Evolutionary conservation across 2,797 vertebrate genomes (phyloP).

Genomic region (Hozukius guyotensis): DNA sequence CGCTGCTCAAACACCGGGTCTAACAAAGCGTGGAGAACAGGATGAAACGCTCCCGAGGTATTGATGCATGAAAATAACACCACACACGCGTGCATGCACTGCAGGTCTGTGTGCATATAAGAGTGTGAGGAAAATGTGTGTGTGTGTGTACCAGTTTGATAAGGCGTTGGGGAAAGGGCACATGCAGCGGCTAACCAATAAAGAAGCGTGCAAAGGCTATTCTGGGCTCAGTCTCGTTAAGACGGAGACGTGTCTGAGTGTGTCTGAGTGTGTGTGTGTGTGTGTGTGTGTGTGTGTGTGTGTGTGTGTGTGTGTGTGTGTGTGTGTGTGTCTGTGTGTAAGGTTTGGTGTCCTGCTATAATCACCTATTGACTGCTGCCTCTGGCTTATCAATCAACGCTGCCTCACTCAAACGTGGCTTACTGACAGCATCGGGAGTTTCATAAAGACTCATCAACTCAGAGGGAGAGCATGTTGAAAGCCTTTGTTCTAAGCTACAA

Average conservation of each 20-base stretch:
- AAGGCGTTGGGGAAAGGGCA: slow-evolving; percentile 31
- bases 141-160: slow-evolving; percentile 9
- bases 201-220: background rate
- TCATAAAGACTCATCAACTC: background rate
- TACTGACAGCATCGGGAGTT: background rate
- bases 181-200: slow-evolving; percentile 18
- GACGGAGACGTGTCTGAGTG: background rate
- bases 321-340: background rate
- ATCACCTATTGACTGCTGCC: slow-evolving; percentile 31
- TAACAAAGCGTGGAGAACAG: slow-evolving; percentile 17
- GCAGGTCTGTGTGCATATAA: background rate
- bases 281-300: background rate
- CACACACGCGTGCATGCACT: background rate
- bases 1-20: slow-evolving; percentile 11
- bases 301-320: background rate
- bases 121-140: background rate
- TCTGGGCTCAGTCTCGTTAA: slow-evolving; percentile 16
- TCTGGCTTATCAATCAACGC: slow-evolving; percentile 24
- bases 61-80: slow-evolving; percentile 21
- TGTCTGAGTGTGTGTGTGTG: background rate
- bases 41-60: slow-evolving; percentile 9
- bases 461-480: too few relatives aligned
- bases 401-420: background rate
- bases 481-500: background rate
- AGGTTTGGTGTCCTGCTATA: slow-evolving; percentile 11